phyloP scores from a whole-genome alignment of 2,113 vertebrate species.

The Mustelus asterias region DNA sequence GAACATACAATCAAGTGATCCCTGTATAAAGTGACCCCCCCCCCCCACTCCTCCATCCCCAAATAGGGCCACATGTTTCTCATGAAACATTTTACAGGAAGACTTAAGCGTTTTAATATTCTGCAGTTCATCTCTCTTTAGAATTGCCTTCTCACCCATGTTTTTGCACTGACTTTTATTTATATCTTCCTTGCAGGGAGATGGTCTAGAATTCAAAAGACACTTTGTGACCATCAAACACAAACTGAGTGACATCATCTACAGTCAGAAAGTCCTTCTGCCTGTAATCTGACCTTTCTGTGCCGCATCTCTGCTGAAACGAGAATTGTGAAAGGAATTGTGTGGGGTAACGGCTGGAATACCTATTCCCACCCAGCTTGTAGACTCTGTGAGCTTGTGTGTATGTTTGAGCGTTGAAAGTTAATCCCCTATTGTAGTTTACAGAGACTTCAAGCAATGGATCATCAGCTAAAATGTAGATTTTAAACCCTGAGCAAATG shows the following conservation, averaged over 20 bases:
- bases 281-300: conserved; percentile 56
- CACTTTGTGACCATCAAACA: conserved; percentile 88
- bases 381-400: neutral
- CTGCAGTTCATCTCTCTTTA: neutral
- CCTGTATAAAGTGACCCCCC: neutral
- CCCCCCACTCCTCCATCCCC: neutral
- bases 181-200: conserved; percentile 62
- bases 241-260: conserved; percentile 77
- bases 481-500: neutral
- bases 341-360: neutral
- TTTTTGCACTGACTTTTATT: neutral
- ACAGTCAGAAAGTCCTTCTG: conserved; percentile 73
- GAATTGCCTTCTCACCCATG: neutral
- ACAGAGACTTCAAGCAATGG: neutral
- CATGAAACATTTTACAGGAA: neutral
- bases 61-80: neutral
- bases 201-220: conserved; percentile 91
- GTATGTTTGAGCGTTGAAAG: neutral
- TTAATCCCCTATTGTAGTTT: neutral
- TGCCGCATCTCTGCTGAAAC: neutral
- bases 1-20: no score
- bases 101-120: neutral
- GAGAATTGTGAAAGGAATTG: neutral
- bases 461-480: neutral
- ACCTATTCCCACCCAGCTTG: neutral